Evolutionary conservation across 2,113 vertebrate species (phyloP), one percentile per base, ranked within the genome.

Genomic region (Sinosuthora webbiana): DNA sequence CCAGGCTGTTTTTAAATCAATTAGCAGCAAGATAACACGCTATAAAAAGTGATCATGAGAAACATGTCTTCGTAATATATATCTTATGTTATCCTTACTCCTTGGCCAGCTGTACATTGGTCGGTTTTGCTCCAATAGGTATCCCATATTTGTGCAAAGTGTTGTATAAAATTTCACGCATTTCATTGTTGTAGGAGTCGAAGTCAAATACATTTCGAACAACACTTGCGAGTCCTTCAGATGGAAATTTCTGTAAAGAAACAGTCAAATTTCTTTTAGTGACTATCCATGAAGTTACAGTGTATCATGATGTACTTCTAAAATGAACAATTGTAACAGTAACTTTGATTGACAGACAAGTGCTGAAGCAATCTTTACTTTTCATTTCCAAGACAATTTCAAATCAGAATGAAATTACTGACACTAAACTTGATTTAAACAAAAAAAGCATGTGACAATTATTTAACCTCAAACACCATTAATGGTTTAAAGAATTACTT

Each of bases 171-270:
- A 99, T 98, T 93, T 99, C 99, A 56, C 98, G 96, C 97, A 95
- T 98, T 97, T 99, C 98, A 2, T 97, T 98, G 97, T 99, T 99
- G 98, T 99, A 99, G 42, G 99, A 99, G 96, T 99, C 99, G 52
- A 99, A 99, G 97, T 99, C 99, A 87, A 99, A 99, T 19, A 99
- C 99, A 6, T 99, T 99, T 59, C 98, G 98, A 94, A 99, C 98
- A 92, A 99, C 99, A 53, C 96, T 99, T 87, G 99, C 98, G 45
- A 99, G 98, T 83, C 99, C 99, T 97, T 99, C 99, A 8, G 97
- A 80, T 15, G 99, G 99, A 97, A 99, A 99, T 98, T 98, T 99
- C 99, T 99, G 97, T 60, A 65, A 81, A 97, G 71, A 96, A 75
- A 80, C 13, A 91, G 41, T 6, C 65, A 55, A 37, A 87, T 78